Conservation (phyloP, 1,140 invertebrate genomes). For the Thaumetopoea pityocampa region DNA sequence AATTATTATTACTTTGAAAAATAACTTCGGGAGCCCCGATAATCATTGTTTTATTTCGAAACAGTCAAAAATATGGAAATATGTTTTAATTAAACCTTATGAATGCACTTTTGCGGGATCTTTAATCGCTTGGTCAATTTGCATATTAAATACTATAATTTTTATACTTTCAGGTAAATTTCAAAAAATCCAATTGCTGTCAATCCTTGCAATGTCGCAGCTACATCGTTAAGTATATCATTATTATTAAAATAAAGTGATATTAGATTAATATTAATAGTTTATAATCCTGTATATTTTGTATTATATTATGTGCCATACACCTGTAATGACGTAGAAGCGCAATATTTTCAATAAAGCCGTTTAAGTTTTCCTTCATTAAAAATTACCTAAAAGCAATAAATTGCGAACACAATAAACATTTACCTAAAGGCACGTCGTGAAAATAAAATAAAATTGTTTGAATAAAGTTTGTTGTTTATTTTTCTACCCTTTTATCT, state of each 20-base stretch:
- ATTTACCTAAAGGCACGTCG: conserved; percentile 64
- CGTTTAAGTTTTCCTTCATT: conserved; percentile 51
- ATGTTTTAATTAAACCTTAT: too few species aligned
- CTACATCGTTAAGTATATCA: conserved; percentile 62
- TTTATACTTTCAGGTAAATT: conserved; percentile 40
- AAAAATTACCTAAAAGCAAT: conserved; percentile 54
- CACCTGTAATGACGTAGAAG: conserved; percentile 60
- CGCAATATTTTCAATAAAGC: conserved; percentile 66
- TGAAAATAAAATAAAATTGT: conserved; percentile 53
- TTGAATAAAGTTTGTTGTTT: conserved; percentile 27
- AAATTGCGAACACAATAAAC: conserved; percentile 60
- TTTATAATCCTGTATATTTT: conserved; percentile 70
- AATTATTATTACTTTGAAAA: too few species aligned
- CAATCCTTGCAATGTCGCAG: conserved; percentile 33
- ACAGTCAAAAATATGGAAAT: too few species aligned
- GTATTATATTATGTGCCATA: conserved; percentile 72
- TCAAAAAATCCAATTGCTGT: conserved; percentile 37
- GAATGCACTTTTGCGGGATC: too few species aligned
- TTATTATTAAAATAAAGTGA: conserved; percentile 72
- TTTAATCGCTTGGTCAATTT: neutral
- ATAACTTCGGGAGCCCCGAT: too few species aligned
- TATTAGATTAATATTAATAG: conserved; percentile 64
- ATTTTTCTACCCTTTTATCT: too few species aligned
- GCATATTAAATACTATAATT: too few species aligned
- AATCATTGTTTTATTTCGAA: too few species aligned